Base-by-base conservation (phyloP, 2,113 vertebrate genomes). In the Sarotherodon lohbergeri region DNA sequence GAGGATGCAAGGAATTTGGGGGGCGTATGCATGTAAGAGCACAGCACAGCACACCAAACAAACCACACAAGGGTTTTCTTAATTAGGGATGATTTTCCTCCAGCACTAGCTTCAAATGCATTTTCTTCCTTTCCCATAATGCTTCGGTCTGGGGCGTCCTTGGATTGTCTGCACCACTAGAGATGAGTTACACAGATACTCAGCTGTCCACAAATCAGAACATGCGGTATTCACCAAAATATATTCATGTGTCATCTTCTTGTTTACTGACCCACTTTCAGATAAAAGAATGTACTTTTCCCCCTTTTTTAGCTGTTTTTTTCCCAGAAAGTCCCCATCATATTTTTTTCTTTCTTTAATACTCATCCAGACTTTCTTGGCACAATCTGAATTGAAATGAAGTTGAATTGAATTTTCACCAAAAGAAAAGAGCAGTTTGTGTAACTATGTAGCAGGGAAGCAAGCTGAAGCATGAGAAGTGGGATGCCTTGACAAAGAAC, bases 251-350 rank as follows among this genome's bases (percentile, higher is more conserved):
- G 17, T 90, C 16, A 43, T 68, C 24, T 73, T 85, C 24, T 89
- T 85, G 87, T 90, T 88, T 56, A 59, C 82, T 81, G 91, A 71
- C 81, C 85, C 50, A 90, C 89, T 91, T 93, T 87, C 36, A 91
- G 88, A 91, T 83, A 85, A 91, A 81, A 82, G 11, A 79, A 48
- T 83, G 24, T 79, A 19, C 9, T 61, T 81, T 63, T 36, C 78
- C n/a, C 7, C 19, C 68, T 4, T 3, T 17, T 86, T 82, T 55
- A 17, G 76, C 59, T 39, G n/a, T 29, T 71, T 86, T 81, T 0
- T 5, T 5, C 1, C 80, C 36, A 81, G 63, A 88, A 84, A 79
- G 68, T 56, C 55, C 12, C 63, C 17, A 59, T 81, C 22, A 41
- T 82, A 82, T 91, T 91, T 90, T 66, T 66, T 57, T 13, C 87